Evolutionary conservation across 2,113 vertebrate species (phyloP).

Genomic region (Thunnus thynnus): DNA sequence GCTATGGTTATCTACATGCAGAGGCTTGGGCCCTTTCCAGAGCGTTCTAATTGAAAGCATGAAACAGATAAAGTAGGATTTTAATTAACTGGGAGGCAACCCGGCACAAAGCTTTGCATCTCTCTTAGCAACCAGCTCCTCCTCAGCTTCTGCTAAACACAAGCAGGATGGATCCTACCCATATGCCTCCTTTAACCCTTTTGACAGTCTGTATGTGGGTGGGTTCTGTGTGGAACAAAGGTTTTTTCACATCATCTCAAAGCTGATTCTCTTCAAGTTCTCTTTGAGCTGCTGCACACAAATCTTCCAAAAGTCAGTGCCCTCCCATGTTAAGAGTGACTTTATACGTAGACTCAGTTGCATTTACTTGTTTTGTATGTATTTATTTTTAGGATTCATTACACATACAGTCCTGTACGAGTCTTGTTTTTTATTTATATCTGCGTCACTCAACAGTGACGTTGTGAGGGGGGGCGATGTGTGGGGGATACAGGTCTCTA

Average conservation of each 20-base stretch:
- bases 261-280: constrained; percentile 13
- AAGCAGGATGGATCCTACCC: constrained; percentile 59
- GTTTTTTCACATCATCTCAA: constrained; percentile 16
- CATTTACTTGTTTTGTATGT: neutral
- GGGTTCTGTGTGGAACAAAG: constrained; percentile 28
- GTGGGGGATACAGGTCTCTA: constrained; percentile 49
- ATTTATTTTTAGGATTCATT: constrained; percentile 5
- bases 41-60: constrained; percentile 82
- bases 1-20: constrained; percentile 74
- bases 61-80: constrained; percentile 80
- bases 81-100: constrained; percentile 82
- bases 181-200: constrained; percentile 63
- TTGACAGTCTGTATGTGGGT: constrained; percentile 25
- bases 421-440: constrained; percentile 21
- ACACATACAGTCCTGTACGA: neutral
- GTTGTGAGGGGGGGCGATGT: constrained; percentile 8
- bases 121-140: constrained; percentile 79
- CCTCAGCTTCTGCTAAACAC: constrained; percentile 73
- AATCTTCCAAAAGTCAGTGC: neutral
- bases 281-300: constrained; percentile 22
- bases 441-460: constrained; percentile 53
- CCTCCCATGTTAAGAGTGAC: neutral
- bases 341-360: neutral
- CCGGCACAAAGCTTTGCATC: constrained; percentile 69
- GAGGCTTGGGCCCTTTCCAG: constrained; percentile 73